Conservation (phyloP, 2,113 vertebrate species). For the Leptodactylus fuscus region DNA sequence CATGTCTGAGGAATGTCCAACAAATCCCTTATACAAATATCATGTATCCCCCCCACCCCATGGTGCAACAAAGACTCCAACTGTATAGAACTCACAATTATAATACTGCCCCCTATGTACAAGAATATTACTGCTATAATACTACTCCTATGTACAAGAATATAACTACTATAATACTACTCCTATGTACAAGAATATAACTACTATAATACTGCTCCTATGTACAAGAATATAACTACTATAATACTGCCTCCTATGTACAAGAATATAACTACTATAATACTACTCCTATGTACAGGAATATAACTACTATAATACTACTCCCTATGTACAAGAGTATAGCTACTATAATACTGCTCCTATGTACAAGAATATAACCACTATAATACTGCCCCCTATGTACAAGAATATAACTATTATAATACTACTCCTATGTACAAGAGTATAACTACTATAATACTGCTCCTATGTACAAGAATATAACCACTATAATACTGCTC, state of each 20-base stretch:
- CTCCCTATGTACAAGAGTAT: neutral
- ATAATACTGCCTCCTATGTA: slow-evolving; percentile 8
- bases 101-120: neutral
- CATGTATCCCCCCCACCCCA: neutral
- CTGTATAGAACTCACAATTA: neutral
- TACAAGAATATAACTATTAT: slow-evolving; percentile 16
- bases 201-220: slow-evolving; percentile 11
- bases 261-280: slow-evolving; percentile 15
- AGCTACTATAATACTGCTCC: slow-evolving; percentile 9
- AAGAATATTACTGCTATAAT: neutral
- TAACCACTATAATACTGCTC: slow-evolving; percentile 8
- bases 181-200: slow-evolving; percentile 1
- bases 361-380: slow-evolving; percentile 12
- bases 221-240: neutral
- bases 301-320: slow-evolving; percentile 15
- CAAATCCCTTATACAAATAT: slow-evolving; percentile 10
- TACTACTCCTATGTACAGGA: neutral
- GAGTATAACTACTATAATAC: slow-evolving; percentile 20
- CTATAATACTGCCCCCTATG: slow-evolving; percentile 7
- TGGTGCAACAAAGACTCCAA: neutral
- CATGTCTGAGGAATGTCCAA: neutral
- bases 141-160: neutral
- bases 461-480: slow-evolving; percentile 11
- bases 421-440: slow-evolving; percentile 3
- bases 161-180: slow-evolving; percentile 12